Evolutionary conservation across 2,113 vertebrate genomes (phyloP).

Genomic region (Mystacornis crossleyi): DNA sequence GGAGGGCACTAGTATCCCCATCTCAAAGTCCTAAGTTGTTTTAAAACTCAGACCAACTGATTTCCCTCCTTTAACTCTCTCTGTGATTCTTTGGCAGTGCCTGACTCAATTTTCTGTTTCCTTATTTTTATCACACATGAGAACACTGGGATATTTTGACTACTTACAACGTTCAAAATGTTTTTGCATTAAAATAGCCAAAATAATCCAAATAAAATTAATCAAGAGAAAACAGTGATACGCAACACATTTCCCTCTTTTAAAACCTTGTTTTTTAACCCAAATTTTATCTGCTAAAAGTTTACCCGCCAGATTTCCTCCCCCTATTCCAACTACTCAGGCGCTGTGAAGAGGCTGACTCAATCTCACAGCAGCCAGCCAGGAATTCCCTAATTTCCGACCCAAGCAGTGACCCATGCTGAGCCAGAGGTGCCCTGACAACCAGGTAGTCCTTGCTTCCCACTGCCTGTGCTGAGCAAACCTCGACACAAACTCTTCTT

Average conservation of each 20-base stretch:
- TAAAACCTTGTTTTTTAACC: neutral
- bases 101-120: neutral
- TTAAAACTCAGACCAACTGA: neutral
- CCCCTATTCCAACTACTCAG: neutral
- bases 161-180: neutral
- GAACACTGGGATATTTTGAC: neutral
- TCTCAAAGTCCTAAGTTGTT: neutral
- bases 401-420: neutral
- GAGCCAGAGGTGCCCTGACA: neutral
- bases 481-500: neutral
- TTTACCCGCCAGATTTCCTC: slow-evolving; percentile 15
- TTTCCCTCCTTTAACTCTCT: neutral
- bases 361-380: neutral
- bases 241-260: neutral
- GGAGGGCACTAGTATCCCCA: neutral
- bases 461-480: neutral
- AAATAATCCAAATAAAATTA: neutral
- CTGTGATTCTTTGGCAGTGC: neutral
- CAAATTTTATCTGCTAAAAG: slow-evolving; percentile 8
- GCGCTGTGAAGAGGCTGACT: neutral
- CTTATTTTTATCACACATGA: neutral
- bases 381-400: slow-evolving; percentile 25
- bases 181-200: neutral
- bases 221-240: neutral
- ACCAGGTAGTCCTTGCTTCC: neutral